Percentiles rank a stretch among this genome's conserved stretches.
Conservation (phyloP, 2,113 vertebrate species). For the Cyprinodon variegatus region DNA sequence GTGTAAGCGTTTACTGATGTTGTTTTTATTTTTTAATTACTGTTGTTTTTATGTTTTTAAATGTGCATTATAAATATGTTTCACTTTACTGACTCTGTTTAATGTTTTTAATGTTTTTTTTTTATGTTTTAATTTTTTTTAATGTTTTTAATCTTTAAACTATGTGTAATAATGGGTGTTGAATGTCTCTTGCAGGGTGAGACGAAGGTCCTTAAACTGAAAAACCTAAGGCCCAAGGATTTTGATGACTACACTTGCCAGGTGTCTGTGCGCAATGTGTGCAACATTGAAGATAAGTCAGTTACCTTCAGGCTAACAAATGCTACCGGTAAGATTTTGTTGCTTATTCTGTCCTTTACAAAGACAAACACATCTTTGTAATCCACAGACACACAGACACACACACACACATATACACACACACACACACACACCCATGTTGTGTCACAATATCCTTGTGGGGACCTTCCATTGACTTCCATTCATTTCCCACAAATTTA, state of each 20-base stretch:
- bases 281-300: slow-evolving; percentile 92
- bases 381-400: neutral
- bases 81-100: too few species aligned
- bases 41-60: too few species aligned
- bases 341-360: neutral
- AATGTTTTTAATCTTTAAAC: neutral
- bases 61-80: too few species aligned
- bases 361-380: neutral
- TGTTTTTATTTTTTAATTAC: too few species aligned
- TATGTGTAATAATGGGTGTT: neutral
- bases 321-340: slow-evolving; percentile 84
- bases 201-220: slow-evolving; percentile 97
- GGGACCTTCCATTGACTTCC: too few species aligned
- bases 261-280: slow-evolving; percentile 96
- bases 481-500: too few species aligned
- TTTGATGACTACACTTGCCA: slow-evolving; percentile 96
- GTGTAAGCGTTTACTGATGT: too few species aligned
- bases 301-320: slow-evolving; percentile 95
- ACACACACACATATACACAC: too few species aligned
- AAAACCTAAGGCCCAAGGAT: slow-evolving; percentile 93
- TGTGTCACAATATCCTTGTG: too few species aligned
- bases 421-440: too few species aligned
- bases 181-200: slow-evolving; percentile 83
- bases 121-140: neutral
- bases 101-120: too few species aligned